Evolutionary conservation across 2,797 vertebrate species (phyloP).

Genomic region (Arnoldichthys spilopterus): DNA sequence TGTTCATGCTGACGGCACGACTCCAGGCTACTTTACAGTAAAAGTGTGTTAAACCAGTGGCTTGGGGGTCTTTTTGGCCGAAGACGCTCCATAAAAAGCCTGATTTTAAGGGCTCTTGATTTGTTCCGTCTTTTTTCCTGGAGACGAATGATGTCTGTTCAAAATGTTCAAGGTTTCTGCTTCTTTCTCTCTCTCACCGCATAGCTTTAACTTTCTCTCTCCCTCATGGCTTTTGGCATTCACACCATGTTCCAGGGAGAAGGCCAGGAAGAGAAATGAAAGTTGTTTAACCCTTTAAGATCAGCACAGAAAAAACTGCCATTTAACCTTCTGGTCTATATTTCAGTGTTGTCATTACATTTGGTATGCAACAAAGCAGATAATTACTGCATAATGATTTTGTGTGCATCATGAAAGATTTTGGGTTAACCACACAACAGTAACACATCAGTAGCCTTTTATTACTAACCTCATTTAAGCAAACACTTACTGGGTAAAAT

Average conservation of each 20-base stretch:
- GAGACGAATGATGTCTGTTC: constrained; percentile 49
- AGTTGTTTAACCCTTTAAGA: constrained; percentile 32
- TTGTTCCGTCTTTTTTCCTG: constrained; percentile 39
- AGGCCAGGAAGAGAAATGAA: constrained; percentile 43
- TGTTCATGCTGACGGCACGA: constrained; percentile 51
- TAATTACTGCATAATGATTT: no score
- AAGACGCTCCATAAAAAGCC: constrained; percentile 23
- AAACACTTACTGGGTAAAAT: no score
- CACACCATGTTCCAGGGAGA: constrained; percentile 35
- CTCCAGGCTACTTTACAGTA: constrained; percentile 55
- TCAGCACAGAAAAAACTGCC: background rate
- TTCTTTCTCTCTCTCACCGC: constrained; percentile 43
- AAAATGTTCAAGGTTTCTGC: constrained; percentile 40
- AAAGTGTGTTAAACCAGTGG: constrained; percentile 52
- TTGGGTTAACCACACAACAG: no score
- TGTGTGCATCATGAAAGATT: no score
- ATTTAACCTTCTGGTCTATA: background rate
- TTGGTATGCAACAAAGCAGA: no score
- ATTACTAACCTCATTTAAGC: no score
- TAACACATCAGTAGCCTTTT: no score
- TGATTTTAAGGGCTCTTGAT: constrained; percentile 37
- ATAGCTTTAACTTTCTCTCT: constrained; percentile 34
- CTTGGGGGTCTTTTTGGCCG: constrained; percentile 19
- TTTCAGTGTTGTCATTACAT: no score
- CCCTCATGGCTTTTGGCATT: constrained; percentile 36